These are phyloP conservation scores for Toxotes jaculatrix DNA, from an alignment of 2,113 vertebrate species.

Conservation along the genomic window DNA sequence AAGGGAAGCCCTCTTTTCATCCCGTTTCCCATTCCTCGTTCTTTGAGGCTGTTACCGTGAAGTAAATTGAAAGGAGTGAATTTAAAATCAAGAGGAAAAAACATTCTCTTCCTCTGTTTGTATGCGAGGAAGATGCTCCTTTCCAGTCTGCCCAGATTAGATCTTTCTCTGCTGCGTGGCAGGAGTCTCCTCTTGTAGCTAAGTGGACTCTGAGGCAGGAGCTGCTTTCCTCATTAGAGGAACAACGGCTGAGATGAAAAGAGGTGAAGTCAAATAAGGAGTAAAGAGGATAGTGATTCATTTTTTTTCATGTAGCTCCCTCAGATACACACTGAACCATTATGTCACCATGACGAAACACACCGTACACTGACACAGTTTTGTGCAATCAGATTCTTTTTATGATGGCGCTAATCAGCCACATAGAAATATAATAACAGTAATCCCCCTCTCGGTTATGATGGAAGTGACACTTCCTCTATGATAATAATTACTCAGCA, in stretches of 20 bases:
- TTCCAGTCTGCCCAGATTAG: conserved; percentile 52
- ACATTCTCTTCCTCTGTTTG: conserved; percentile 40
- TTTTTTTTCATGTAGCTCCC: background rate
- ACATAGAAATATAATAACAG: conserved; percentile 32
- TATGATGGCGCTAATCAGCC: conserved; percentile 14
- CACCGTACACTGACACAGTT: conserved; percentile 13
- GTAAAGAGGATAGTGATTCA: background rate
- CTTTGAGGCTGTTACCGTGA: conserved; percentile 36
- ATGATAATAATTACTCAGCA: conserved; percentile 18
- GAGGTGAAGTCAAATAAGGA: conserved; percentile 49
- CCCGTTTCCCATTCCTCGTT: background rate
- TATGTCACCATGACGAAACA: conserved; percentile 19
- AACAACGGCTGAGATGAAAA: conserved; percentile 65
- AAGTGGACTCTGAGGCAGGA: conserved; percentile 57
- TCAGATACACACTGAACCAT: background rate
- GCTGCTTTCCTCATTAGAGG: conserved; percentile 61
- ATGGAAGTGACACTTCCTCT: background rate
- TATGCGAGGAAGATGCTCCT: conserved; percentile 44
- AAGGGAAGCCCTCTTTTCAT: conserved; percentile 45
- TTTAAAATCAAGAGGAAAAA: conserved; percentile 9
- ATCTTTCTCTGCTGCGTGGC: conserved; percentile 48
- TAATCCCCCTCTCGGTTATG: background rate
- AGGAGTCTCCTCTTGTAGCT: conserved; percentile 52
- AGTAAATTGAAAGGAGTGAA: conserved; percentile 26
- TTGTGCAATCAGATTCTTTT: conserved; percentile 30